Base-by-base conservation (phyloP, 2,113 vertebrate genomes). In the Labrus mixtus region DNA sequence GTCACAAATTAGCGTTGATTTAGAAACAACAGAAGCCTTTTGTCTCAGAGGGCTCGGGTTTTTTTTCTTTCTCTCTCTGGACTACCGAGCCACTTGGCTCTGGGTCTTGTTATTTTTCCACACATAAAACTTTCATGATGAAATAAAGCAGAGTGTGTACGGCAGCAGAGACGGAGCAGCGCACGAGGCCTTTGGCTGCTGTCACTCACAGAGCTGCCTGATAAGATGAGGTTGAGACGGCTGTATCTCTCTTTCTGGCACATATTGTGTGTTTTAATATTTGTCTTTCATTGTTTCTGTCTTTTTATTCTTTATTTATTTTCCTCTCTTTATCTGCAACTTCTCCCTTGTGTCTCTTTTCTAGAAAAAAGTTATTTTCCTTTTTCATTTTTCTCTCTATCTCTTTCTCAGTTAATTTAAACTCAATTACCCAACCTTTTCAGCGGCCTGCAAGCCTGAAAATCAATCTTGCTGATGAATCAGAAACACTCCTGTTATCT, bases 21-120 rank as follows among this genome's bases (percentile, higher is more conserved):
- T 82, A 85, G 76, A 63, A 89, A 92, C 90, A 92, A 93, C 91
- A 92, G 90, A 91, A 89, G 90, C 87, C 91, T 91, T 93, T 92
- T 92, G 93, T 93, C 83, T 93, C 65, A 11, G 51, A 75, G 48
- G 56, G 57, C 74, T 78, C 4, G 0, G 56, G 1, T 60, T 76
- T 36, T 33, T 85, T 79, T 65, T 65, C 20, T 64, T 45, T 29
- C 43, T 85, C 69, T 79, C 72, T 85, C 76, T 86, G 41, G 36
- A 68, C 61, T 61, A n/a, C 85, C 4, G 67, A 87, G 83, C 57
- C 56, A 39, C 74, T 93, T 86, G 82, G 87, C 90, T 90, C 74
- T 2, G 64, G n/a, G n/a, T 83, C 78, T 68, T 86, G 85, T 92
- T 89, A 86, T 92, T 92, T 92, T 89, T 91, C 89, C 88, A 78